A percentile compares a stretch with the other conserved stretches of the same genome.
These are phyloP conservation scores for Hipposideros armiger DNA, from an alignment of 2,113 vertebrate genomes.

Conservation along the genomic window DNA sequence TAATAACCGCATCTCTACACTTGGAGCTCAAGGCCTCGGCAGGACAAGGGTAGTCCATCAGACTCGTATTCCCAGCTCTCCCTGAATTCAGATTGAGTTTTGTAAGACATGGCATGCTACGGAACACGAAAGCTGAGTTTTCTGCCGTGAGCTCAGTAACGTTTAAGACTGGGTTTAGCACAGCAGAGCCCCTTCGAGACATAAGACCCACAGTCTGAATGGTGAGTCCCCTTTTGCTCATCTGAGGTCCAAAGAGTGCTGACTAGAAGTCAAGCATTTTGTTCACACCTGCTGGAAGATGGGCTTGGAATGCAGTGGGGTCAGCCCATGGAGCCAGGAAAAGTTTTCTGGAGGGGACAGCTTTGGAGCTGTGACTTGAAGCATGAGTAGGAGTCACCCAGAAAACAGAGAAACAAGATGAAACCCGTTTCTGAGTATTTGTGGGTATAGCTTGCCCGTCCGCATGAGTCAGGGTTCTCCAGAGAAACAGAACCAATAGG, in stretches of 20 bases:
- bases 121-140: not conserved
- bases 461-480: not conserved
- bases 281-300: not conserved
- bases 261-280: not conserved
- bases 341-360: not conserved
- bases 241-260: not conserved
- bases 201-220: fast-evolving
- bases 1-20: not conserved
- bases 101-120: not conserved
- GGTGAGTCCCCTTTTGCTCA: not conserved
- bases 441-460: fast-evolving
- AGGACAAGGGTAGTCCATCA: not conserved
- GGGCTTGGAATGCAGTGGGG: not conserved
- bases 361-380: not conserved
- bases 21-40: not conserved
- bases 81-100: not conserved
- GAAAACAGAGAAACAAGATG: not conserved
- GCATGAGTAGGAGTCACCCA: not conserved
- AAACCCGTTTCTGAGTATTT: not conserved
- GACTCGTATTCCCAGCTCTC: no score
- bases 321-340: not conserved
- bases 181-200: not conserved
- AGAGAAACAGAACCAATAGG: not conserved
- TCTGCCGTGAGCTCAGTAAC: not conserved
- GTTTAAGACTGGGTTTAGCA: not conserved